These are phyloP conservation scores for Drosophila nr. fundita DNA, from an alignment of 2,888 invertebrate species.

Conservation along the genomic window DNA sequence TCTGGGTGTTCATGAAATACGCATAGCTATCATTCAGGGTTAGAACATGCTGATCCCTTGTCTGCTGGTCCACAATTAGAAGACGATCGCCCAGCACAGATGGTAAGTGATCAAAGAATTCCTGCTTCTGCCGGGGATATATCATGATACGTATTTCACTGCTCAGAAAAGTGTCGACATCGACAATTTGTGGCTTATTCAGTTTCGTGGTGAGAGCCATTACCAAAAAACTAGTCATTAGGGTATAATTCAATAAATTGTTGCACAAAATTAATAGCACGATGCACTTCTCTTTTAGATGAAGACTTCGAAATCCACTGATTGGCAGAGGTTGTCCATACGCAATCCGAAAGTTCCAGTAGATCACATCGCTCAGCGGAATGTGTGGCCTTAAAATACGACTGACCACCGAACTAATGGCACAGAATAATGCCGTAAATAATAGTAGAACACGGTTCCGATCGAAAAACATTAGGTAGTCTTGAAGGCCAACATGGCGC, in stretches of 20 bases:
- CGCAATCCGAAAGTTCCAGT: not conserved
- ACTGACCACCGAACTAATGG: not conserved
- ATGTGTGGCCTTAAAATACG: not conserved
- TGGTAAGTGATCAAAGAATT: constrained; percentile 20
- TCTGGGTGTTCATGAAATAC: constrained; percentile 5
- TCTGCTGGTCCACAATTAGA: constrained; percentile 6
- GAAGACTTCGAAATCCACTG: not conserved
- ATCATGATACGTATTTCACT: constrained; percentile 32
- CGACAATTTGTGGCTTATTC: constrained; percentile 11
- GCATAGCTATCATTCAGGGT: constrained; percentile 34
- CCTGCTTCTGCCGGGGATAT: not conserved
- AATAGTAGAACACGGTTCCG: not conserved
- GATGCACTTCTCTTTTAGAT: constrained; percentile 13
- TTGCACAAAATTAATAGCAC: not conserved
- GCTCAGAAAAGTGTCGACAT: constrained; percentile 16
- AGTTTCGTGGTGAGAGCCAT: not conserved
- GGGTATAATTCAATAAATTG: not conserved
- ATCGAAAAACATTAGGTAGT: not conserved
- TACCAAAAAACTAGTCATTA: not conserved
- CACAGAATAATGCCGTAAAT: not conserved
- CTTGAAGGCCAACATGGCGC: no score
- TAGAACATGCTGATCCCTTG: constrained; percentile 5
- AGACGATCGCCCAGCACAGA: constrained; percentile 13
- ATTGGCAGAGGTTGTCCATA: not conserved
- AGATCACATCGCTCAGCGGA: not conserved